Evolutionary conservation across 1,140 invertebrate genomes (phyloP), one percentile per base, ranked within the genome.

Genomic region (Zeugodacus cucurbitae): DNA sequence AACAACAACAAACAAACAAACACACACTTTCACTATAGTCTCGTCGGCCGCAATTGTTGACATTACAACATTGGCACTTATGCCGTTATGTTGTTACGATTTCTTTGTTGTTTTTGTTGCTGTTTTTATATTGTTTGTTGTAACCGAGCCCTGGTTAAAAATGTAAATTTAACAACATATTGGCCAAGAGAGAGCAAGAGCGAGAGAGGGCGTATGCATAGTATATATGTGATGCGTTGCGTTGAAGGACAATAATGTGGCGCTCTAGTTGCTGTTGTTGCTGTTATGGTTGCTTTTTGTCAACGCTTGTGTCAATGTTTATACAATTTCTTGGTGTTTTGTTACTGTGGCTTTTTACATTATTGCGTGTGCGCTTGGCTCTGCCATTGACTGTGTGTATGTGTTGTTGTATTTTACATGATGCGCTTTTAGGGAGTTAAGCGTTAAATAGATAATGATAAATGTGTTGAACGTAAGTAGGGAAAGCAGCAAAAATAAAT

Each of bases 391-490:
- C 4, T 11, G 32, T 22, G 14, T 37, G n/a, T 17, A 17, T n/a
- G 37, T 78, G 37, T 29, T 6, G 17, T 2, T 6, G 70, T 17
- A 44, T 48, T 82, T 10, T 48, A 48, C 22, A 74, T 29, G 41
- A 34, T 48, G 41, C 34, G 41, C 74, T 82, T 82, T 82, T 82
- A 82, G 44, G 41, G 74, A 82, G 74, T 82, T 82, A 54, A 82
- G n/a, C 74, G 41, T 82, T 82, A 82, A 82, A 48, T 82, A 82
- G 74, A 82, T 82, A 82, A 82, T 82, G 74, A 41, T 82, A 48
- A 44, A 82, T 26, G 11, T 48, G 74, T 48, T 26, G 41, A 20
- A 48, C 20, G 41, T 74, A 82, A 26, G 22, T n/a, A 48, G 74
- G 7, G n/a, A 82, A 14, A 82, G 48, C 58, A 74, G 29, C 22